Conservation (phyloP, 2,113 vertebrate genomes). For the Alligator sinensis region DNA sequence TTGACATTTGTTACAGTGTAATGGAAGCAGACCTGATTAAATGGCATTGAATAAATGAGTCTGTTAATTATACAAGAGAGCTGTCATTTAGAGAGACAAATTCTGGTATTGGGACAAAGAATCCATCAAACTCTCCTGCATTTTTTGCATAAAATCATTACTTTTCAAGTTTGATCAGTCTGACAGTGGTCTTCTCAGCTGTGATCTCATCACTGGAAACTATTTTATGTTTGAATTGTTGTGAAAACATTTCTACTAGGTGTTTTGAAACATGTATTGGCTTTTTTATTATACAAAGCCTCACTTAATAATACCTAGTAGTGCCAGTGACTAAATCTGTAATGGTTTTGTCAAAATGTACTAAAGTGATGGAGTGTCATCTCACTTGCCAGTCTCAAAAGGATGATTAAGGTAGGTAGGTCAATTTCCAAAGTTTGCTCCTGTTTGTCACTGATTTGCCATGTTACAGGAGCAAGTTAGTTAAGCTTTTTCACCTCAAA, state of each 20-base stretch:
- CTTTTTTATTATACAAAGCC: background rate
- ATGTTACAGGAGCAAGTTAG: background rate
- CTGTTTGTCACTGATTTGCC: background rate
- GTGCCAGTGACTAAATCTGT: background rate
- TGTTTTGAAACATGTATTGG: background rate
- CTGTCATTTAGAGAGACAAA: constrained; percentile 5
- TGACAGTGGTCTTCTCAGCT: background rate
- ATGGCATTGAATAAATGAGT: background rate
- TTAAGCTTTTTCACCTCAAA: background rate
- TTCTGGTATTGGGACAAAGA: background rate
- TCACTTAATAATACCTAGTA: background rate
- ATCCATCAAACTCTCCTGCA: background rate
- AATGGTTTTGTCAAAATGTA: background rate
- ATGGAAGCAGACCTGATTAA: constrained; percentile 33
- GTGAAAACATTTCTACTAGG: too few relatives aligned
- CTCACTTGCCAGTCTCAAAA: background rate
- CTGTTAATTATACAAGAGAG: constrained; percentile 9
- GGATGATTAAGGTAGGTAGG: background rate
- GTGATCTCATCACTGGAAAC: background rate
- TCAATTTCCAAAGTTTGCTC: background rate
- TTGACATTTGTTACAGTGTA: constrained; percentile 2
- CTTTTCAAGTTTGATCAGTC: background rate
- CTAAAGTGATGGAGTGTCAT: background rate
- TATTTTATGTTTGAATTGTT: background rate
- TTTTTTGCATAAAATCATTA: fast-evolving